Evolutionary conservation across 2,888 invertebrate species (phyloP), one percentile per base, ranked within the genome.

Genomic region (Automeris io): DNA sequence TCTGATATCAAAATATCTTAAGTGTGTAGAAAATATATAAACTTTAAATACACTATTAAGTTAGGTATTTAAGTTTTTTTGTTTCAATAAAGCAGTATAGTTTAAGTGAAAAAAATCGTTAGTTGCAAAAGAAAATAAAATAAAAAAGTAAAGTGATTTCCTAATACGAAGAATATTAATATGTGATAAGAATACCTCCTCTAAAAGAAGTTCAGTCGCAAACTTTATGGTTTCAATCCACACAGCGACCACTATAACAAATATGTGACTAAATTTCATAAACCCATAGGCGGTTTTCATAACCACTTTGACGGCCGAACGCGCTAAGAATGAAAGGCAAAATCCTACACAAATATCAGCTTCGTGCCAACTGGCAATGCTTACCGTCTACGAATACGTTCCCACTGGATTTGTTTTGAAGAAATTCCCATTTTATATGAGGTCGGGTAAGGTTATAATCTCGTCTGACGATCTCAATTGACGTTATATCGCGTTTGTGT

Each of bases 151-250:
- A n/a, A n/a, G n/a, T n/a, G n/a, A n/a, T n/a, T n/a, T n/a, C n/a
- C n/a, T n/a, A n/a, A n/a, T n/a, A 6, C 6, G n/a, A 23, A n/a
- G 7, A 23, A 32, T 32, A n/a, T 7, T 32, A 16, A 32, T 16
- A n/a, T n/a, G n/a, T 34, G 8, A 34, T 5, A 23, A 25, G 18
- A 40, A 22, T 51, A 55, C 55, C 57, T n/a, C n/a, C n/a, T 60
- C 39, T 31, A 41, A 42, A 31, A 44, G 24, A 4, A 43, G 19
- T 33, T 39, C 33, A 29, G 41, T 47, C 29, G 42, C 44, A 33
- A 43, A 43, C 18, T 48, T 49, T 37, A 51, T 11, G 12, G 26
- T 49, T 41, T 67, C 62, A 18, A 55, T 37, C 55, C 55, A 62
- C 33, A 59, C 12, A 3, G 54, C 63, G 3, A 57, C 5, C 33